Percentiles rank a stretch among this genome's conserved stretches.
These are phyloP conservation scores for Meliscaeva auricollis DNA, from an alignment of 2,888 invertebrate species.

Conservation along the genomic window DNA sequence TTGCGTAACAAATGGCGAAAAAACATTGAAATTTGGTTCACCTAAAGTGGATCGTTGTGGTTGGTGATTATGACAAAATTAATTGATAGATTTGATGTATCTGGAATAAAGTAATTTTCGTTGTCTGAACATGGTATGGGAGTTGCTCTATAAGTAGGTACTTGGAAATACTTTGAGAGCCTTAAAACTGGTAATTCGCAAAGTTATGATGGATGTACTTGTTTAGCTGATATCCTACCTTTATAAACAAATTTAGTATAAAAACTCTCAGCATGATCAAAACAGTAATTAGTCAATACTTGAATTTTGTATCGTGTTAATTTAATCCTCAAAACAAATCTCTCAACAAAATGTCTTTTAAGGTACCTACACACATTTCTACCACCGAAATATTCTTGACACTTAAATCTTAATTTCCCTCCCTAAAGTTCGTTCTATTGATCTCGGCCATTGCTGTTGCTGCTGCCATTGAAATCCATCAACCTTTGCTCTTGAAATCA, in stretches of 20 bases:
- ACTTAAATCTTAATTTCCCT: background rate
- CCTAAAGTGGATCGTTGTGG: background rate
- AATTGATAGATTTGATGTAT: conserved; percentile 50
- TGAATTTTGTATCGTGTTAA: conserved; percentile 37
- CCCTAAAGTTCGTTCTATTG: conserved; percentile 77
- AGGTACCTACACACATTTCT: conserved; percentile 33
- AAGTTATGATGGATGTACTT: conserved; percentile 31
- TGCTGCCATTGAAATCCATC: conserved; percentile 78
- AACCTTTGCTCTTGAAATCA: conserved; percentile 37
- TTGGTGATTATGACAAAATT: conserved; percentile 45
- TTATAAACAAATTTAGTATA: conserved; percentile 37
- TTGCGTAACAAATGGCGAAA: conserved; percentile 38
- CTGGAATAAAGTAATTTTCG: conserved; percentile 13
- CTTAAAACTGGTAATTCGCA: conserved; percentile 36
- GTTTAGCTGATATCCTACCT: conserved; percentile 26
- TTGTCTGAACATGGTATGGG: background rate
- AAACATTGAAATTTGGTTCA: conserved; percentile 44
- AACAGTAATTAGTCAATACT: conserved; percentile 55
- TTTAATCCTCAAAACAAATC: background rate
- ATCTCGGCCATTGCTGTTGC: conserved; percentile 75
- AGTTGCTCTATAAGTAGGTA: background rate
- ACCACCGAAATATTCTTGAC: background rate
- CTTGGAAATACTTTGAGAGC: conserved; percentile 22
- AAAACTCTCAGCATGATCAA: conserved; percentile 44
- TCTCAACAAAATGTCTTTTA: conserved; percentile 30